A percentile compares a stretch with the other conserved stretches of the same genome.
phyloP scores from a whole-genome alignment of 2,113 vertebrate genomes.

The Apistogramma diplotaenia region DNA sequence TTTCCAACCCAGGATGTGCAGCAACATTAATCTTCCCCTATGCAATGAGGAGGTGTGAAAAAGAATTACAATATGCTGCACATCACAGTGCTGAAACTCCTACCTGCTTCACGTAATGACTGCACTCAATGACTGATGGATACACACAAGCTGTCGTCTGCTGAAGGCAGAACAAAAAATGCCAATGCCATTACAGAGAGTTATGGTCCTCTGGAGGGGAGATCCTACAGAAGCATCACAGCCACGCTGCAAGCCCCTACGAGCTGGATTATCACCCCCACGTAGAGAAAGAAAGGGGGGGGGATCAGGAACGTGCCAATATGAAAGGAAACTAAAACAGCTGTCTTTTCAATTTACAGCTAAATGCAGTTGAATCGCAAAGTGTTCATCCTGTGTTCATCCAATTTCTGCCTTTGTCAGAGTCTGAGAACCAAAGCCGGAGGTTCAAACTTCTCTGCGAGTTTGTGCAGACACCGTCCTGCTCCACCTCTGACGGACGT shows the following conservation, averaged over 20 bases:
- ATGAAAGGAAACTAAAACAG: constrained; percentile 2
- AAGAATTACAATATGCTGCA: constrained; percentile 31
- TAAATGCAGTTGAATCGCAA: constrained; percentile 4
- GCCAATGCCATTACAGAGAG: constrained; percentile 47
- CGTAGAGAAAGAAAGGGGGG: not conserved
- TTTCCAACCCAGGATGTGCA: not conserved
- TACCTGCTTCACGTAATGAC: constrained; percentile 47
- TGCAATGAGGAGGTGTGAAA: not conserved
- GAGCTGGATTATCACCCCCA: constrained; percentile 43
- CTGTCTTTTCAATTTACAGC: constrained; percentile 35
- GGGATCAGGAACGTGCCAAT: not conserved
- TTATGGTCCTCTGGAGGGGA: constrained; percentile 43
- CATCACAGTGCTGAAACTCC: constrained; percentile 36
- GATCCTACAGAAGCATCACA: constrained; percentile 34
- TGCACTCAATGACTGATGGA: constrained; percentile 46
- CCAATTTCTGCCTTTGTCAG: constrained; percentile 32
- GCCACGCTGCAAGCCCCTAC: constrained; percentile 7
- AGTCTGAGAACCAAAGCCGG: no score
- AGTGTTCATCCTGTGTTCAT: constrained; percentile 16
- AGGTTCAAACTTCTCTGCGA: not conserved
- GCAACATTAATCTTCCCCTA: constrained; percentile 15
- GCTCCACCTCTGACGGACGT: no score
- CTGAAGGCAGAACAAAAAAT: constrained; percentile 51
- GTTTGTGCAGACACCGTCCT: not conserved
- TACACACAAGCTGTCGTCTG: constrained; percentile 46